Evolutionary conservation across 2,113 vertebrate genomes (phyloP).

Genomic region (Taurulus bubalis): DNA sequence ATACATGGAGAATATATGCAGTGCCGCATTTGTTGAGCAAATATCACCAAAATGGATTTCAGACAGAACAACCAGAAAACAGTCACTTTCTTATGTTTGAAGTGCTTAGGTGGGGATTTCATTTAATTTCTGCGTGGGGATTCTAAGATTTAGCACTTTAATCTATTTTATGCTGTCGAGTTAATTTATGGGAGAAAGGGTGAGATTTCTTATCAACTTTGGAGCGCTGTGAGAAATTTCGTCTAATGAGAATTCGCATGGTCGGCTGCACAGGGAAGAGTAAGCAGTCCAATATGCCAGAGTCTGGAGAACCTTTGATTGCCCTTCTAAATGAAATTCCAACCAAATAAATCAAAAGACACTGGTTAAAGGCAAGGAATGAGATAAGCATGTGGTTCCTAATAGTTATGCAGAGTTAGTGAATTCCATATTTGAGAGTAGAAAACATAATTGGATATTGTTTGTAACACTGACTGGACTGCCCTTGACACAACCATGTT

Average conservation of each 20-base stretch:
- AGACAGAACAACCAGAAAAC: slow-evolving; percentile 10
- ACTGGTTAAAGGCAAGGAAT: not conserved
- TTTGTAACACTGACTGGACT: not conserved
- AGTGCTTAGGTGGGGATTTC: slow-evolving; percentile 10
- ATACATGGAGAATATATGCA: slow-evolving; percentile 6
- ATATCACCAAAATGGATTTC: slow-evolving; percentile 22
- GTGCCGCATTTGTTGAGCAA: slow-evolving; percentile 1
- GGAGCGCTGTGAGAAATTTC: slow-evolving; percentile 6
- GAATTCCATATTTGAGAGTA: not conserved
- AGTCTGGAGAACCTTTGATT: slow-evolving; percentile 19
- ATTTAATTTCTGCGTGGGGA: slow-evolving; percentile 20
- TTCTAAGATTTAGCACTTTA: slow-evolving; percentile 38
- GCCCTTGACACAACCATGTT: not conserved
- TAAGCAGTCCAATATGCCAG: not conserved
- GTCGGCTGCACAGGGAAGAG: slow-evolving; percentile 15
- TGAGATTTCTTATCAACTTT: slow-evolving; percentile 31
- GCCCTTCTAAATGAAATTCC: slow-evolving; percentile 27
- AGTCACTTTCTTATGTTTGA: slow-evolving; percentile 3
- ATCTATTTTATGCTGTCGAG: slow-evolving; percentile 32
- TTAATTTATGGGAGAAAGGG: slow-evolving; percentile 37
- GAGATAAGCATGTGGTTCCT: not conserved
- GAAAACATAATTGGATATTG: not conserved
- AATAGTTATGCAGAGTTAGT: not conserved
- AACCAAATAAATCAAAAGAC: slow-evolving; percentile 9
- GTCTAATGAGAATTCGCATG: slow-evolving; percentile 51